phyloP scores from a whole-genome alignment of 37 sponge, comb jelly and placozoan genomes.

The Crambe crambe region DNA sequence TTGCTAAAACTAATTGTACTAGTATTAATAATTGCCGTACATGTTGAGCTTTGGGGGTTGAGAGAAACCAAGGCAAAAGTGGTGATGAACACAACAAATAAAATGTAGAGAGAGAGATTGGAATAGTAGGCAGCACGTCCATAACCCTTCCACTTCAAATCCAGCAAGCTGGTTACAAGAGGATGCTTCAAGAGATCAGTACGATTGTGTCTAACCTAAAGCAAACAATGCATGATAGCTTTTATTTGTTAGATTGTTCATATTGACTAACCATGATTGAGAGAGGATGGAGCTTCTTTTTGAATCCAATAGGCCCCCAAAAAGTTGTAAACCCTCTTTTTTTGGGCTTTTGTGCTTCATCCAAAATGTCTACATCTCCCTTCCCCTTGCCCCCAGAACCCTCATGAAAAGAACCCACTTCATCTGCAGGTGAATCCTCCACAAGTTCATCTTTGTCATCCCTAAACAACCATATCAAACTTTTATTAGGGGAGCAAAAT shows the following conservation, averaged over 20 bases:
- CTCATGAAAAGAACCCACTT: too few species aligned
- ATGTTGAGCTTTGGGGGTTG: slow-evolving; percentile 40
- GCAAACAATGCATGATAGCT: too few species aligned
- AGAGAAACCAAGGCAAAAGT: slow-evolving; percentile 73
- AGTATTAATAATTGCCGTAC: slow-evolving; percentile 37
- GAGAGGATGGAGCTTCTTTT: slow-evolving; percentile 42
- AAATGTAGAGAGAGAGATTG: slow-evolving; percentile 78
- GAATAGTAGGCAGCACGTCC: slow-evolving; percentile 77
- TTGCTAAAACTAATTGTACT: background rate
- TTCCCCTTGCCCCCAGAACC: too few species aligned
- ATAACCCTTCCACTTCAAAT: slow-evolving; percentile 83
- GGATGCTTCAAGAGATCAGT: slow-evolving; percentile 88
- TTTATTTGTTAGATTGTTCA: too few species aligned
- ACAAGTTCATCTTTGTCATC: too few species aligned
- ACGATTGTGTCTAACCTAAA: slow-evolving; percentile 11
- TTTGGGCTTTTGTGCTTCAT: background rate
- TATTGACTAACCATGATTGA: slow-evolving; percentile 56
- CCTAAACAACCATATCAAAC: too few species aligned
- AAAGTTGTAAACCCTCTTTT: background rate
- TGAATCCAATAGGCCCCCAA: slow-evolving; percentile 73
- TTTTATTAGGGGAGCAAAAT: too few species aligned
- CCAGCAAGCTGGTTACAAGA: slow-evolving; percentile 81
- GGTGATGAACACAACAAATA: slow-evolving; percentile 80
- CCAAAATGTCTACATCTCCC: background rate
- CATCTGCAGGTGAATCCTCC: too few species aligned